A percentile compares a stretch with the other conserved stretches of the same genome.
Conservation (phyloP, 2,888 invertebrate species). For the Smittia aterrima region DNA sequence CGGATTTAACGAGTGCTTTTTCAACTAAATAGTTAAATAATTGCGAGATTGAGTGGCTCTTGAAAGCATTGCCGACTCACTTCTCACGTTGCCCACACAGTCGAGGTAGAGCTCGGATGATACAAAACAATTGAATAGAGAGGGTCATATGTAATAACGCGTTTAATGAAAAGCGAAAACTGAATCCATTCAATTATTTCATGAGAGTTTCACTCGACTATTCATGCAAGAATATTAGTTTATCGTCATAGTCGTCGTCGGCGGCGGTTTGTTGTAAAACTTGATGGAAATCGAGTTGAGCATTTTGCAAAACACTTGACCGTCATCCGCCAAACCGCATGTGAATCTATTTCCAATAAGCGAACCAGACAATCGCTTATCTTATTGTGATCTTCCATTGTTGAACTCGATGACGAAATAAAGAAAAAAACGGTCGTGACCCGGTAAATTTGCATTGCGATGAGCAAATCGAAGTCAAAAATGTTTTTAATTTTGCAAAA, state of each 20-base stretch:
- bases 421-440: neutral
- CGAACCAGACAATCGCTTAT: neutral
- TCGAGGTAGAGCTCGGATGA: neutral
- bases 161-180: neutral
- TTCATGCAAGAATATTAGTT: neutral
- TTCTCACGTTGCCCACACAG: neutral
- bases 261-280: neutral
- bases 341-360: neutral
- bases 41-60: neutral
- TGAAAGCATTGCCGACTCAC: neutral
- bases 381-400: neutral
- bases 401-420: neutral
- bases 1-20: neutral
- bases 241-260: neutral
- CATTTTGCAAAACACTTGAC: neutral
- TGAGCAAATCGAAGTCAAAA: neutral
- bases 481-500: too few relatives aligned
- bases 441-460: neutral
- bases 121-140: neutral
- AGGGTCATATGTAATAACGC: neutral
- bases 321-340: neutral
- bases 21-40: neutral
- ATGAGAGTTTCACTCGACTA: neutral
- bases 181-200: neutral
- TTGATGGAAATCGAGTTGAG: neutral